These are phyloP conservation scores for Mercenaria mercenaria DNA, from an alignment of 1,140 invertebrate genomes.

Conservation along the genomic window DNA sequence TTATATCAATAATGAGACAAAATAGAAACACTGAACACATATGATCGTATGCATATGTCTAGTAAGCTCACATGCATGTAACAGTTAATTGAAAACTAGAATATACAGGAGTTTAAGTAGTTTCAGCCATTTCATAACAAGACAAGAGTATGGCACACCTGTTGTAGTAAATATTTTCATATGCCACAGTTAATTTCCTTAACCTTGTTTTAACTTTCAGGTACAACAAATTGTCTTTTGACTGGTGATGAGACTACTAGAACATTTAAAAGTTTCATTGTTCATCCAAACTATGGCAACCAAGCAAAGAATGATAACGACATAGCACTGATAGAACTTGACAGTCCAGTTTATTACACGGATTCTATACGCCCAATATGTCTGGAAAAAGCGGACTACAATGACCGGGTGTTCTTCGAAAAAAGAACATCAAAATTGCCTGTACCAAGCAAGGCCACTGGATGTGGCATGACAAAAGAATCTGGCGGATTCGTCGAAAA, in stretches of 20 bases:
- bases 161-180: too few relatives aligned
- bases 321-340: slow-evolving; percentile 78
- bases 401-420: slow-evolving; percentile 70
- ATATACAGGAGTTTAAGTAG: too few relatives aligned
- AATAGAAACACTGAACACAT: too few relatives aligned
- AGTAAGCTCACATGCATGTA: too few relatives aligned
- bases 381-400: slow-evolving; percentile 64
- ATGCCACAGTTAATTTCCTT: too few relatives aligned
- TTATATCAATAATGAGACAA: too few relatives aligned
- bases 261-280: not conserved
- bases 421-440: slow-evolving; percentile 58
- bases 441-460: slow-evolving; percentile 73
- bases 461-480: slow-evolving; percentile 68
- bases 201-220: too few relatives aligned
- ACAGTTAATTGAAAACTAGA: too few relatives aligned
- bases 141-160: too few relatives aligned
- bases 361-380: slow-evolving; percentile 78
- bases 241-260: not conserved
- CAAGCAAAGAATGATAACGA: slow-evolving; percentile 76
- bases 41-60: too few relatives aligned
- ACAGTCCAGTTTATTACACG: slow-evolving; percentile 70
- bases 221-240: not conserved
- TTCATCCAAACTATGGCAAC: slow-evolving; percentile 66
- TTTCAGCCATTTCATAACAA: too few relatives aligned
- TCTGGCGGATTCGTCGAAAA: not conserved